Base-by-base conservation (phyloP, 1,140 invertebrate genomes). In the Aethina tumida region DNA sequence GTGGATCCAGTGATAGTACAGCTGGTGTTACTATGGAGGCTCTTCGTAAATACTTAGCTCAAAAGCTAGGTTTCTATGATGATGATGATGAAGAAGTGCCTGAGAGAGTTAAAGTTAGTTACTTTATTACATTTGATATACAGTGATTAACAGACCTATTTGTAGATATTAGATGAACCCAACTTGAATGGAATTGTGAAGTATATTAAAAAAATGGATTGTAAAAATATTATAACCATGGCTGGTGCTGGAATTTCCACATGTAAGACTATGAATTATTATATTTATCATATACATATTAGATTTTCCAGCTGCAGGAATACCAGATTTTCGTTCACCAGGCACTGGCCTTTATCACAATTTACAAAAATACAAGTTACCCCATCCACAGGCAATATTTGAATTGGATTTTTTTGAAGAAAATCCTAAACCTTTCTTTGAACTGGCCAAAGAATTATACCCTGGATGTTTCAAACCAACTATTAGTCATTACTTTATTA, bases 171-270 rank as follows among this genome's bases (percentile, higher is more conserved):
- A 22, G 58, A 70, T 14, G 69, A 76, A 26, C 47, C 75, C 15
- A 68, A 60, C 18, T 54, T 88, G 25, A 76, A 84, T 55, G 84
- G 79, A 4, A 64, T 90, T 15, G 69, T 72, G 0, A 67, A 75
- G 4, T 84, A 78, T 52, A 85, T 89, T 35, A 71, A 84, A 45
- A 73, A 71, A 48, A 73, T 73, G 10, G 75, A 79, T 45, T 86
- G 84, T 53, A 81, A 79, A 61, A 92, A 92, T 51, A 80, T 97
- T 33, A 82, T 96, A 35, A 90, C 86, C 10, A 80, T 96, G 78
- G 83, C 89, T 43, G 92, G 92, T 36, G 92, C 92, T 50, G 93
- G 93, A 35, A 94, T 96, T 52, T 95, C 91, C 12, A 95, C 91
- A 21, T 85, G 88, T 91, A 73, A 78, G 26, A 24, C 4, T 36